Evolutionary conservation across 2,113 vertebrate genomes (phyloP).

Genomic region (Himantopus leucocephalus): DNA sequence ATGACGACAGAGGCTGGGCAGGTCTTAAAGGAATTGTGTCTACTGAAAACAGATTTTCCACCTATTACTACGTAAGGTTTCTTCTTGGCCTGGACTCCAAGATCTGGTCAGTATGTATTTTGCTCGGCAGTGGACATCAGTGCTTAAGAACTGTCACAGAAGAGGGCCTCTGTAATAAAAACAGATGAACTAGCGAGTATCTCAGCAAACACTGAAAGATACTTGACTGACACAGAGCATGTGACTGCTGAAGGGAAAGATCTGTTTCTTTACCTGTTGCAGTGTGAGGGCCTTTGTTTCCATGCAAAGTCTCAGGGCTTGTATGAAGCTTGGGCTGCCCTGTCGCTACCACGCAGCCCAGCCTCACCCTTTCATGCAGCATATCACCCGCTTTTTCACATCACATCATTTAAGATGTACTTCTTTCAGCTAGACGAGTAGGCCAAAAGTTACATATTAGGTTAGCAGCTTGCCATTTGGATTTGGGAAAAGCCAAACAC

Average conservation of each 20-base stretch:
- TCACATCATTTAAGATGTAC: not conserved
- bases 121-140: not conserved
- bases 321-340: not conserved
- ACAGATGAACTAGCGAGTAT: not conserved
- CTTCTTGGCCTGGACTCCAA: not conserved
- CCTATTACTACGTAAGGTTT: not conserved
- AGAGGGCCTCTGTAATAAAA: not conserved
- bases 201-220: not conserved
- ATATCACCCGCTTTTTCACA: not conserved
- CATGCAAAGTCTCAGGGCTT: not conserved
- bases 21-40: not conserved
- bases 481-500: not conserved
- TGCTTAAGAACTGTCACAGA: not conserved
- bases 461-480: not conserved
- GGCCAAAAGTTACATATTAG: not conserved
- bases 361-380: not conserved
- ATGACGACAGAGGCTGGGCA: not conserved
- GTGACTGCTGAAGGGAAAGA: not conserved
- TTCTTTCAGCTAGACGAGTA: not conserved
- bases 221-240: not conserved
- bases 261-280: not conserved
- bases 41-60: not conserved
- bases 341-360: not conserved
- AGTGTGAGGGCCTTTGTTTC: not conserved
- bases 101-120: rapidly evolving